Evolutionary conservation across 2,113 vertebrate genomes (phyloP).

Genomic region (Ammodytes marinus): DNA sequence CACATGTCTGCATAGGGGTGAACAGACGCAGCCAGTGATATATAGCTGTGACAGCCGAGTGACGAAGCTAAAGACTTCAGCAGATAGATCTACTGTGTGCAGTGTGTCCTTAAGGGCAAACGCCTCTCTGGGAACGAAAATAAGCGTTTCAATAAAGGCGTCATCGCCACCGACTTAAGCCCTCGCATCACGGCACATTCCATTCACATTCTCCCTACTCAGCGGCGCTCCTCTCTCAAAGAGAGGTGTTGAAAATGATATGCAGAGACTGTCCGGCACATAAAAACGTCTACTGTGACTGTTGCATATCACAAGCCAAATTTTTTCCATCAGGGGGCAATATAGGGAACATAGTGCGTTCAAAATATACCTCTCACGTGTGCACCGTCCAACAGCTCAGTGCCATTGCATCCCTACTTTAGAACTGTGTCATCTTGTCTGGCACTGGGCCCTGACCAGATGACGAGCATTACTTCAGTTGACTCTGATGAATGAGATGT

Average conservation of each 20-base stretch:
- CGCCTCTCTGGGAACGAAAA: not conserved
- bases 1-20: constrained; percentile 15
- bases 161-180: constrained; percentile 13
- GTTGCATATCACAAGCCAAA: constrained; percentile 16
- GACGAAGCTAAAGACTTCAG: constrained; percentile 4
- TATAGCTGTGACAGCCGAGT: constrained; percentile 8
- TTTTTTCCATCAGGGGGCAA: constrained; percentile 54
- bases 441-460: not conserved
- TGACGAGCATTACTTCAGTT: not conserved
- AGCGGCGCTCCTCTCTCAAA: constrained; percentile 30
- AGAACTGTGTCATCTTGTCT: not conserved
- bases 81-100: constrained; percentile 1
- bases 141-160: not conserved
- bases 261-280: constrained; percentile 17
- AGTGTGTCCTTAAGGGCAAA: constrained; percentile 16
- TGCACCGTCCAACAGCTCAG: not conserved
- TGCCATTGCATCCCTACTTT: not conserved
- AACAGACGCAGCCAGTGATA: constrained; percentile 13
- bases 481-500: constrained; percentile 9
- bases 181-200: constrained; percentile 28
- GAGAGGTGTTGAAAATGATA: constrained; percentile 56
- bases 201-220: constrained; percentile 16
- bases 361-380: constrained; percentile 16
- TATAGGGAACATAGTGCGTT: constrained; percentile 1
- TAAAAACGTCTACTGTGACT: constrained; percentile 12